Conservation (phyloP, 2,113 vertebrate species). For the mouse (Mus musculus) region GRCm39 chr14:48225001-48225500, state of each 20-base stretch:
- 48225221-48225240: slow-evolving; percentile 60
- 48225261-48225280: neutral
- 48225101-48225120: slow-evolving; percentile 81
- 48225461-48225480: slow-evolving; percentile 66
- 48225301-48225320: neutral
- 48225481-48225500: slow-evolving; percentile 62
- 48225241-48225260: slow-evolving; percentile 67
- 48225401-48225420: slow-evolving; percentile 31
- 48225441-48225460: slow-evolving; percentile 59
- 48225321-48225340: slow-evolving; percentile 53
- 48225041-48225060: slow-evolving; percentile 77
- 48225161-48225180: slow-evolving; percentile 82
- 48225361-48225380: slow-evolving; percentile 58
- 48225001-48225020: slow-evolving; percentile 64
- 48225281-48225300: neutral
- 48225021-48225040: slow-evolving; percentile 79
- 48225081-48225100: slow-evolving; percentile 81
- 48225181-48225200: slow-evolving; percentile 80
- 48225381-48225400: slow-evolving; percentile 32
- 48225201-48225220: slow-evolving; percentile 75
- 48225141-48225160: slow-evolving; percentile 75
- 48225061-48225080: slow-evolving; percentile 60
- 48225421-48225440: slow-evolving; percentile 67
- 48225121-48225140: slow-evolving; percentile 84
- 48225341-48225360: slow-evolving; percentile 59